Evolutionary conservation across 2,888 invertebrate genomes (phyloP), one percentile per base, ranked within the genome.

Genomic region (Junonia oenone): DNA sequence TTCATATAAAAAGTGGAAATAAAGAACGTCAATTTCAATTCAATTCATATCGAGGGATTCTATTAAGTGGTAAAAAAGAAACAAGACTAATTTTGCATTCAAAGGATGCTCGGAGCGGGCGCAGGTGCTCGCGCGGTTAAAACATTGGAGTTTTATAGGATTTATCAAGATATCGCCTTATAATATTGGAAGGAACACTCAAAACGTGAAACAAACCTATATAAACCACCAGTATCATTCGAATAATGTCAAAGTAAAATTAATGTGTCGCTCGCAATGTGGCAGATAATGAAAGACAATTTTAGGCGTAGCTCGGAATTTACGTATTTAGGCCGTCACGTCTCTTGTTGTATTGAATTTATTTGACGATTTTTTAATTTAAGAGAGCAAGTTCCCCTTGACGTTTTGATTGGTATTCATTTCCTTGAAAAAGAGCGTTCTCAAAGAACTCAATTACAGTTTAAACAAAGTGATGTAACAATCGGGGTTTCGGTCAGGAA

Each of bases 21-120:
- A 76, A 73, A 78, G 74, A 78, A 78, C 68, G 76, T 78, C 81
- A 81, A 83, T 80, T 81, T 79, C 74, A 78, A 79, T 81, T 83
- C 79, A 75, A 83, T 85, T 81, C 79, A 78, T 77, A 81, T 80
- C 75, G 73, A 73, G 73, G 75, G 76, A 81, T 75, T 73, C 77
- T 68, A 69, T 80, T 86, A 86, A 88, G 85, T 87, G 87, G 83
- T 85, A 87, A 81, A 86, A 89, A 88, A 88, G 88, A 87, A 87
- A 88, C 87, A 87, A 83, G 83, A 77, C 82, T 83, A 81, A 88
- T 87, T 87, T 83, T 78, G 79, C 82, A 89, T 89, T 89, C 87
- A 87, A 83, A 87, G 83, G 85, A 81, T 78, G 82, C 71, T 62
- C 59, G 66, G 64, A 72, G 76, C 78, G 82, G 81, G 78, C 78